These are phyloP conservation scores for Atta texana DNA, from an alignment of 1,140 invertebrate genomes.

Conservation along the genomic window DNA sequence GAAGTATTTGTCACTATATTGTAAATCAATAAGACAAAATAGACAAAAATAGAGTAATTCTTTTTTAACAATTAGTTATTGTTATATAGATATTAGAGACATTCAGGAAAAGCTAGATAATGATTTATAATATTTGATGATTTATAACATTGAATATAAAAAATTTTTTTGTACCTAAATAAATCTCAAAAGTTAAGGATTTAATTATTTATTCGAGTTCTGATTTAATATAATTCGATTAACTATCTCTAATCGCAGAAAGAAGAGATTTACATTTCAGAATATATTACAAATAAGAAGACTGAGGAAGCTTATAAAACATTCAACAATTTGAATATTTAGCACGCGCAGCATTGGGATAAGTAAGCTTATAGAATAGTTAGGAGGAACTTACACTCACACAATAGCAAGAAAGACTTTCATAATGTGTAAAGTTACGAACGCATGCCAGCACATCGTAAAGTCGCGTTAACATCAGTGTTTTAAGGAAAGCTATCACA, in stretches of 20 bases:
- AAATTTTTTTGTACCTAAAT: background rate
- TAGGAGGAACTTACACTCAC: constrained; percentile 62
- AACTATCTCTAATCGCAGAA: background rate
- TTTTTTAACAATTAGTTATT: constrained; percentile 1
- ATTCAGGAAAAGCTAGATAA: constrained; percentile 10
- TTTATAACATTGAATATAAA: background rate
- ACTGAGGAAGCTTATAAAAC: background rate
- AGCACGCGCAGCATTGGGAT: constrained; percentile 49
- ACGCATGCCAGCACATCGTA: constrained; percentile 69
- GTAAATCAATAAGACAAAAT: background rate
- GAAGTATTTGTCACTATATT: constrained; percentile 28
- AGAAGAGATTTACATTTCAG: background rate
- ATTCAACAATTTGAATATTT: constrained; percentile 40
- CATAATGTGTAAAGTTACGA: constrained; percentile 35
- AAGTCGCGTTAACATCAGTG: constrained; percentile 60
- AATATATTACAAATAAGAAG: background rate
- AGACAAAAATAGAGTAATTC: background rate
- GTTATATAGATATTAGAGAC: constrained; percentile 1
- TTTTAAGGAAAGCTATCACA: constrained; percentile 60
- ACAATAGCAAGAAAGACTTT: constrained; percentile 61
- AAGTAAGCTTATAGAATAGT: constrained; percentile 80
- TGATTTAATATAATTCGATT: constrained; percentile 29
- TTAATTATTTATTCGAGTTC: background rate
- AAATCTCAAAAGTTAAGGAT: background rate
- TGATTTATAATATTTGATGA: background rate